Evolutionary conservation across 2,113 vertebrate genomes (phyloP).

Genomic region (Apodemus sylvaticus): DNA sequence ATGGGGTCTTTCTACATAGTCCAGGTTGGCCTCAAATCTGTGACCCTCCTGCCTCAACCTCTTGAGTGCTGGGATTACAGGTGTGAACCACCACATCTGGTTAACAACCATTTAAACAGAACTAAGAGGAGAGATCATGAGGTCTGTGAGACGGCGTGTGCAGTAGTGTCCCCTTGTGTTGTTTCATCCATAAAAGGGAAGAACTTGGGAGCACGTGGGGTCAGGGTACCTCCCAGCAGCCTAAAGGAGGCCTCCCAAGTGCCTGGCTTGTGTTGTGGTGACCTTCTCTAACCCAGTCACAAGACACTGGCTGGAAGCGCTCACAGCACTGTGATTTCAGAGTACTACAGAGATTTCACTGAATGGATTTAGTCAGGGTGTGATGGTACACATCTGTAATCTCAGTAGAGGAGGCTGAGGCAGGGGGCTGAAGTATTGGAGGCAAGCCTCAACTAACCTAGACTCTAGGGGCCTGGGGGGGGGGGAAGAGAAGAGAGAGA

Average conservation of each 20-base stretch:
- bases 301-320: too few species aligned
- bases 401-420: neutral
- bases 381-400: neutral
- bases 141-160: neutral
- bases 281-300: neutral
- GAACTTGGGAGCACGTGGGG: neutral
- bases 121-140: neutral
- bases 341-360: neutral
- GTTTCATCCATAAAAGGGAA: too few species aligned
- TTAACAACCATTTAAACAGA: neutral
- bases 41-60: neutral
- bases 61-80: neutral
- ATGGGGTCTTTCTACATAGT: neutral
- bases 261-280: accelerated
- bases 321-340: neutral
- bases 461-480: accelerated
- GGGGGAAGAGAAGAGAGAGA: neutral
- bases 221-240: neutral
- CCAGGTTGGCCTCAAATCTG: neutral
- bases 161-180: too few species aligned
- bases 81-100: neutral
- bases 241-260: neutral
- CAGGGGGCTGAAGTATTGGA: too few species aligned
- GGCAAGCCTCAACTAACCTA: neutral
- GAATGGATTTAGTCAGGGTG: too few species aligned